Evolutionary conservation across 1,140 invertebrate species (phyloP), one percentile per base, ranked within the genome.

Genomic region (Lordiphosa clarofinis): DNA sequence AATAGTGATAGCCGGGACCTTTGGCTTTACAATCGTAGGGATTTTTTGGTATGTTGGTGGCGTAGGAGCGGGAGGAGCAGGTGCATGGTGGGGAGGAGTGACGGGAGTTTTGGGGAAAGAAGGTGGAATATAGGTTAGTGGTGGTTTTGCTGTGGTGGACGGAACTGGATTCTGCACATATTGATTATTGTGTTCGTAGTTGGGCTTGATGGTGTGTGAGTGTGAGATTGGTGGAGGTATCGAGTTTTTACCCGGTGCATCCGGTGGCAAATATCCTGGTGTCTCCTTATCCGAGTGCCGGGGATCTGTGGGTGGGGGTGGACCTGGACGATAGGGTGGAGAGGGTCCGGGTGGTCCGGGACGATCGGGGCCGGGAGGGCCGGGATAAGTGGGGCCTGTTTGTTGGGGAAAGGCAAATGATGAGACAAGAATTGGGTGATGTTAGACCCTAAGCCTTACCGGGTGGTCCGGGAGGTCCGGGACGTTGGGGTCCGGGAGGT

Each of bases 111-210:
- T 82, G 36, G 84, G 84, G 60, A 65, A 49, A 81, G 73, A 87
- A 87, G 74, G 68, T 57, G 84, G 86, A 87, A 87, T 71, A 87
- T 87, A 76, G 53, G 86, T 87, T 87, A 87, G 68, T 87, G 66
- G 71, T 62, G 60, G 47, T 46, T 66, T 79, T 42, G 78, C 76
- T 19, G 56, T 73, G 39, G 62, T 40, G 33, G 67, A 31, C 28
- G 28, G 37, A 12, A 53, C 55, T 73, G 71, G 70, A 67, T 79
- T 81, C 71, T 66, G 75, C 66, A 71, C 67, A 68, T 58, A 60
- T 59, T 74, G 76, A 82, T 86, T 75, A 48, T 86, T 71, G 11
- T 60, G 52, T 44, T 63, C 71, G 67, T 87, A 88, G 75, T 84
- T 82, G 52, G 79, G 70, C 53, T 73, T 81, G 60, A 63, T 75